Percentiles rank a stretch among this genome's conserved stretches.
These are phyloP conservation scores for Pseudorhiza aurosa DNA, from an alignment of 30 jellyfish, hydroid and myxozoan species.

Conservation along the genomic window DNA sequence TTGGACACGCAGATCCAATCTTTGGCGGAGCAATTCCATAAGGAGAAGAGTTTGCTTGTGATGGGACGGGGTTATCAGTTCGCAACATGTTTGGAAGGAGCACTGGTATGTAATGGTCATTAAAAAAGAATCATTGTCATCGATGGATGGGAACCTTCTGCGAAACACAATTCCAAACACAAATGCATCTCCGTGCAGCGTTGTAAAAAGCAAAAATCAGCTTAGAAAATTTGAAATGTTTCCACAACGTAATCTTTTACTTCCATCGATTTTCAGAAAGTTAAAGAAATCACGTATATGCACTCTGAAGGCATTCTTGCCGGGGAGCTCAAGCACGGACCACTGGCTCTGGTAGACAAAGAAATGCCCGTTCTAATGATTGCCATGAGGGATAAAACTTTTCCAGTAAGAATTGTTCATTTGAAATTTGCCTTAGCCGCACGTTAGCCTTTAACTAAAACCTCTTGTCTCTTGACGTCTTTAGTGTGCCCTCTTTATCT, in stretches of 20 bases:
- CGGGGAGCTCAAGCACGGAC: constrained; percentile 99
- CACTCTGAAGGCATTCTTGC: constrained; percentile 99
- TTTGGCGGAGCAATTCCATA: constrained; percentile 75
- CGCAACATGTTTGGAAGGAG: constrained; percentile 94
- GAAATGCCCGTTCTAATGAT: constrained; percentile 99
- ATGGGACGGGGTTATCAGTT: constrained; percentile 96
- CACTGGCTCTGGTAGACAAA: constrained; percentile 98
- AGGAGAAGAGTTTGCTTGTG: constrained; percentile 75
- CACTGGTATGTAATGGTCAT: constrained; percentile 10
- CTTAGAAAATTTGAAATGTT: too few species aligned
- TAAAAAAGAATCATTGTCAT: too few species aligned
- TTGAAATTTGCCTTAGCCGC: too few species aligned
- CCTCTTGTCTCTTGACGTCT: too few species aligned
- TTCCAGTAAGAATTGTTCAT: constrained; percentile 83
- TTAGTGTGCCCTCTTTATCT: too few species aligned
- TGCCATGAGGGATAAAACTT: constrained; percentile 92
- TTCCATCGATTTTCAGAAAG: constrained; percentile 74
- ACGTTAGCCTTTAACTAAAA: too few species aligned
- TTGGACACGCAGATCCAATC: constrained; percentile 81
- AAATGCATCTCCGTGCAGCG: too few species aligned
- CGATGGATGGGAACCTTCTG: too few species aligned
- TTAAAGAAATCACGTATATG: constrained; percentile 98
- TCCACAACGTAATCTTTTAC: background rate
- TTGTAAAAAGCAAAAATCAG: too few species aligned
- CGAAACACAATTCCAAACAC: too few species aligned